These are phyloP conservation scores for Orgyia antiqua DNA, from an alignment of 2,888 invertebrate genomes.

Conservation along the genomic window DNA sequence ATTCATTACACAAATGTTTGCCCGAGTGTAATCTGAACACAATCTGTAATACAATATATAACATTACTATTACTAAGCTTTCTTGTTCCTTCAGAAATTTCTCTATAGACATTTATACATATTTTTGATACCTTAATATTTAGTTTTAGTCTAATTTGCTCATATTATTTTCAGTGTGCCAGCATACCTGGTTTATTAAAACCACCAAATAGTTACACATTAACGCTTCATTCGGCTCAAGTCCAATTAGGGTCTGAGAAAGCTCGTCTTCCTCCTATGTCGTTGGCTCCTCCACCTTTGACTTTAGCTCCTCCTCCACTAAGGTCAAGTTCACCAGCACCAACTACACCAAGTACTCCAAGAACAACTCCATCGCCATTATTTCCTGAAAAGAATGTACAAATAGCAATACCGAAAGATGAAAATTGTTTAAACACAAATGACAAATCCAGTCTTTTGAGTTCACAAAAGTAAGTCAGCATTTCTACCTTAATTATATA, in stretches of 20 bases:
- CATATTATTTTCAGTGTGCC: conserved; percentile 60
- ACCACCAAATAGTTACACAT: conserved; percentile 79
- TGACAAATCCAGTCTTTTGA: conserved; percentile 69
- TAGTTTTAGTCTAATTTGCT: too few species aligned
- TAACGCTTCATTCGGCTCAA: conserved; percentile 60
- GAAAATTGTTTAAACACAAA: conserved; percentile 62
- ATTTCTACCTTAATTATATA: background rate
- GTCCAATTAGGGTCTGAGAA: conserved; percentile 65
- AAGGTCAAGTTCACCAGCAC: conserved; percentile 44
- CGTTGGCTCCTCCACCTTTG: conserved; percentile 49
- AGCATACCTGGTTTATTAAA: conserved; percentile 83
- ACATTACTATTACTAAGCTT: too few species aligned
- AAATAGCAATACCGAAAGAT: conserved; percentile 59
- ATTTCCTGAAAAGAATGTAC: conserved; percentile 62
- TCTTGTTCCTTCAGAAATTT: too few species aligned
- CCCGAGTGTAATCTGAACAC: too few species aligned
- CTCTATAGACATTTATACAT: too few species aligned
- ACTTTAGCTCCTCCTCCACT: conserved; percentile 49
- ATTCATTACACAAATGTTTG: too few species aligned
- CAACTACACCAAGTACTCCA: conserved; percentile 54
- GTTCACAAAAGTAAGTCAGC: conserved; percentile 62
- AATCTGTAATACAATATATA: too few species aligned
- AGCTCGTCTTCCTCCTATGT: conserved; percentile 61
- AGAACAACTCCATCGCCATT: conserved; percentile 57
- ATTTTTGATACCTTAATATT: too few species aligned